These are phyloP conservation scores for Setophaga petechia DNA, from an alignment of 2,113 vertebrate genomes.

Conservation along the genomic window DNA sequence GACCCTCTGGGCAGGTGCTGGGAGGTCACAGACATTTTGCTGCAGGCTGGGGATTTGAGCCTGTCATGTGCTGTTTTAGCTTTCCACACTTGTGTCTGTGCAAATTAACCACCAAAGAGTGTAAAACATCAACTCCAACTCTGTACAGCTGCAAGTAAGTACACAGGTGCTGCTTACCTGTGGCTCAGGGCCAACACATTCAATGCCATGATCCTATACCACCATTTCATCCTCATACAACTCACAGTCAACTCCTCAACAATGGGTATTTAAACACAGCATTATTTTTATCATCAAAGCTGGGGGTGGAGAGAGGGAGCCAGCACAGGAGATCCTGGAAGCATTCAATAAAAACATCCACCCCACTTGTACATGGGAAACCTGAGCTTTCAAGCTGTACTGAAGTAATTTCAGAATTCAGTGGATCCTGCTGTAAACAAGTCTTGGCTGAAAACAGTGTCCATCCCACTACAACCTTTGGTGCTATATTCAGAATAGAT, in stretches of 20 bases:
- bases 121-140: neutral
- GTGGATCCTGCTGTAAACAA: neutral
- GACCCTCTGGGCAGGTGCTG: neutral
- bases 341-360: neutral
- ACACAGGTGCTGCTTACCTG: neutral
- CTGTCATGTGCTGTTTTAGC: neutral
- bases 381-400: neutral
- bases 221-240: neutral
- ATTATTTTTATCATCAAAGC: conserved; percentile 2
- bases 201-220: neutral
- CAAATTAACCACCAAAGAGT: neutral
- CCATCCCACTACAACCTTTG: neutral
- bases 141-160: neutral
- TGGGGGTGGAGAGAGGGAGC: neutral
- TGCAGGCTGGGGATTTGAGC: neutral
- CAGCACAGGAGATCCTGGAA: neutral
- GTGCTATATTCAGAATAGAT: neutral
- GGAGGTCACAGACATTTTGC: neutral
- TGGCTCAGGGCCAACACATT: neutral
- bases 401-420: neutral
- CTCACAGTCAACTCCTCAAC: neutral
- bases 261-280: neutral
- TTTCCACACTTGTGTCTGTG: neutral
- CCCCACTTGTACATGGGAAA: neutral
- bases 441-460: neutral